Percentiles rank a stretch among this genome's conserved stretches.
Evolutionary conservation across 2,888 invertebrate species (phyloP).

Genomic region (Trisateles emortualis): DNA sequence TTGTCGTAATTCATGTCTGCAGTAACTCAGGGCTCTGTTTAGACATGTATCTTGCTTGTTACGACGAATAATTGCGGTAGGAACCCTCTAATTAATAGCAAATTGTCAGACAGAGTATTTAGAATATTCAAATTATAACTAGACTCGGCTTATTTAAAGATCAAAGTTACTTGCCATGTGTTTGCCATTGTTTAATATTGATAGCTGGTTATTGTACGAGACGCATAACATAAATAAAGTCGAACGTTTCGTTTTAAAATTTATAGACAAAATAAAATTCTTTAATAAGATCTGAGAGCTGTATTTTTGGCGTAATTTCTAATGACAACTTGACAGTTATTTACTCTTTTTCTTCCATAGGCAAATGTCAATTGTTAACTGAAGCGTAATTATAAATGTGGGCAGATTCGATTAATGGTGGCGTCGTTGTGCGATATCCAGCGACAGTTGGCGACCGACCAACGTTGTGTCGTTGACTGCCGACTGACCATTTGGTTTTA

Average conservation of each 20-base stretch:
- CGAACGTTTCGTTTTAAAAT: constrained; percentile 23
- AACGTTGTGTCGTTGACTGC: constrained; percentile 73
- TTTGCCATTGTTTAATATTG: constrained; percentile 41
- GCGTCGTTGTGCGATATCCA: constrained; percentile 37
- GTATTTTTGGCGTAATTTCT: constrained; percentile 20
- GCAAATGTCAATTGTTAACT: constrained; percentile 41
- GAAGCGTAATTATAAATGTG: constrained; percentile 52
- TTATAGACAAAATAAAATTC: constrained; percentile 25
- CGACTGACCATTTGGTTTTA: constrained; percentile 76
- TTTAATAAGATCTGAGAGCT: constrained; percentile 29
- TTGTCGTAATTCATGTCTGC: constrained; percentile 1
- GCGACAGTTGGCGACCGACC: constrained; percentile 77
- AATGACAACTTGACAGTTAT: constrained; percentile 28
- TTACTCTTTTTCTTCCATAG: constrained; percentile 15
- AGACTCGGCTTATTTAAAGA: constrained; percentile 20
- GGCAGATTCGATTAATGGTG: constrained; percentile 49
- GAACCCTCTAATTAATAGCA: constrained; percentile 8
- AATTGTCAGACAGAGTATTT: constrained; percentile 6
- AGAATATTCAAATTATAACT: constrained; percentile 9
- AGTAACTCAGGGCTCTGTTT: not conserved
- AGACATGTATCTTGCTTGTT: constrained; percentile 6
- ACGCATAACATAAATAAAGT: constrained; percentile 32
- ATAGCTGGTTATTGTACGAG: constrained; percentile 25
- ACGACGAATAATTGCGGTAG: constrained; percentile 3
- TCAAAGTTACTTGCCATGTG: constrained; percentile 42